A percentile compares a stretch with the other conserved stretches of the same genome.
Evolutionary conservation across 2,888 invertebrate genomes (phyloP).

Genomic region (Horisme vitalbata): DNA sequence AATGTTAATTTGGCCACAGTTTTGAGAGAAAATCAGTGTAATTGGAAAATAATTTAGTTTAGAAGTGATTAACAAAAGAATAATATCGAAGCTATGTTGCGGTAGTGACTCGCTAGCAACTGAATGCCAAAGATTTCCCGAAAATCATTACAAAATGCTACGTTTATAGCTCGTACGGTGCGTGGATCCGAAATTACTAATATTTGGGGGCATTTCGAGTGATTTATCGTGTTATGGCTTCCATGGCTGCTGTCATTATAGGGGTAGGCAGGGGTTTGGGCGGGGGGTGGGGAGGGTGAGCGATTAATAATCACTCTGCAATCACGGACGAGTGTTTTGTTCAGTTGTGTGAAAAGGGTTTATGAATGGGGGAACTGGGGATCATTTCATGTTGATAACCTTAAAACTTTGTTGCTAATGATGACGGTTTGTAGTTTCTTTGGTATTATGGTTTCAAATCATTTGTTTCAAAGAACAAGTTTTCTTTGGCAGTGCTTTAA

Average conservation of each 20-base stretch:
- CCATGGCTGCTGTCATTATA: slow-evolving; percentile 27
- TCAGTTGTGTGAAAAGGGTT: slow-evolving; percentile 17
- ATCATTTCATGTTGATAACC: slow-evolving; percentile 4
- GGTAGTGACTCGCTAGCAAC: no score
- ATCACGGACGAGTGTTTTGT: slow-evolving; percentile 21
- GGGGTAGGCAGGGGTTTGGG: slow-evolving; percentile 10
- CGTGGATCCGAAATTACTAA: slow-evolving; percentile 52
- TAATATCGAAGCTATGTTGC: no score
- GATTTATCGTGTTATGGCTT: slow-evolving; percentile 58
- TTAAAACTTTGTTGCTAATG: not conserved
- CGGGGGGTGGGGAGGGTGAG: slow-evolving; percentile 20
- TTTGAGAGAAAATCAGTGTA: no score
- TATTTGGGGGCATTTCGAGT: slow-evolving; percentile 59
- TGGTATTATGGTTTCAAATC: no score
- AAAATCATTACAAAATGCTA: slow-evolving; percentile 17
- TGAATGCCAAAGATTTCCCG: no score
- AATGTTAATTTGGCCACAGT: no score
- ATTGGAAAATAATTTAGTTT: no score
- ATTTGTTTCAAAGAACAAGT: no score
- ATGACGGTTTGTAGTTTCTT: no score
- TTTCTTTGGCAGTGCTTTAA: no score
- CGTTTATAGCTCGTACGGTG: slow-evolving; percentile 27
- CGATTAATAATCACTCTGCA: slow-evolving; percentile 33
- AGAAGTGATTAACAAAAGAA: no score
- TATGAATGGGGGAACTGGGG: not conserved